Conservation (phyloP, 2,888 invertebrate genomes). For the Andrena bicolor region DNA sequence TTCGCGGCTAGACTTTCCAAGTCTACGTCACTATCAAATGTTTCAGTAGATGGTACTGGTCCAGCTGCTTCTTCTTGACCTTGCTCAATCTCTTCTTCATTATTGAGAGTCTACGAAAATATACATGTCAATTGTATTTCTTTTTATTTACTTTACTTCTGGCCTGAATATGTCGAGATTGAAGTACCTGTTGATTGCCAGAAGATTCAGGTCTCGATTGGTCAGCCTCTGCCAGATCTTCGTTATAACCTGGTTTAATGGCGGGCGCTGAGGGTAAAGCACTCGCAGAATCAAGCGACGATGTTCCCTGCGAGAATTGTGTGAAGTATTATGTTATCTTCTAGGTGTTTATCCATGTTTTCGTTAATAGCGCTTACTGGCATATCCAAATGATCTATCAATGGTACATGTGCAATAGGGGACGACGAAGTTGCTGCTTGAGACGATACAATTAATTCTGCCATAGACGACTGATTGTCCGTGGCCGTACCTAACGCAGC, state of each 20-base stretch:
- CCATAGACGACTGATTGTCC: conserved; percentile 69
- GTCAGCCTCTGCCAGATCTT: conserved; percentile 93
- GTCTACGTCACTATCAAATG: conserved; percentile 62
- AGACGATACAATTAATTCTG: conserved; percentile 44
- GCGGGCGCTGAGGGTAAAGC: conserved; percentile 63
- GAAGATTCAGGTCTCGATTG: conserved; percentile 88
- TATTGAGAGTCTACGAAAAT: conserved; percentile 52
- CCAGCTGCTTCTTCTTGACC: conserved; percentile 62
- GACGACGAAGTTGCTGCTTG: conserved; percentile 58
- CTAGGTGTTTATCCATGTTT: background rate
- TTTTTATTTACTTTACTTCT: background rate
- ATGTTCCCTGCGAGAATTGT: conserved; percentile 62
- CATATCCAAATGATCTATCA: conserved; percentile 65
- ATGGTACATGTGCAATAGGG: conserved; percentile 54
- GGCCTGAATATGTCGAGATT: background rate
- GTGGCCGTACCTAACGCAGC: conserved; percentile 67
- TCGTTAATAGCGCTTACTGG: conserved; percentile 53
- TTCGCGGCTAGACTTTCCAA: conserved; percentile 64
- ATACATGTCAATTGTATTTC: background rate
- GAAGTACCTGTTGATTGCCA: conserved; percentile 76
- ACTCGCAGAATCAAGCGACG: conserved; percentile 63
- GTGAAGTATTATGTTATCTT: background rate
- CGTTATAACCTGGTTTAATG: conserved; percentile 86
- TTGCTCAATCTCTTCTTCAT: conserved; percentile 66
- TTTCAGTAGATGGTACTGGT: conserved; percentile 47